A percentile compares a stretch with the other conserved stretches of the same genome.
Conservation (phyloP, 2,113 vertebrate species). For the Chrysemys picta region DNA sequence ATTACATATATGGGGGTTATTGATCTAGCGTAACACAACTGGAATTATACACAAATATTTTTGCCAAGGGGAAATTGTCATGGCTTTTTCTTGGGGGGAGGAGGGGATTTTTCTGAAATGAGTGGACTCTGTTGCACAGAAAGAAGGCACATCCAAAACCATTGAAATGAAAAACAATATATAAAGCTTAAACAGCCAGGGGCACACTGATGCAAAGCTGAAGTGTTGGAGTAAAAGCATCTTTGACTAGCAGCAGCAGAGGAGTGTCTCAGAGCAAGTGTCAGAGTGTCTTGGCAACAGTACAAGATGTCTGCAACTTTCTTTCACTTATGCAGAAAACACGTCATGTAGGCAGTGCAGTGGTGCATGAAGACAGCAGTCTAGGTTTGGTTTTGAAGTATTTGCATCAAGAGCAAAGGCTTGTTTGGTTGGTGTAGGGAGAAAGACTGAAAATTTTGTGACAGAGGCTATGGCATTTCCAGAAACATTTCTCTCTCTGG, state of each 20-base stretch:
- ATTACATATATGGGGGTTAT: not conserved
- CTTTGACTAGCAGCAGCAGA: constrained; percentile 22
- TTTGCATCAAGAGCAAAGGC: constrained; percentile 47
- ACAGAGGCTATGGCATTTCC: constrained; percentile 65
- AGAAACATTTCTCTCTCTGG: constrained; percentile 54
- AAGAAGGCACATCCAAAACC: not conserved
- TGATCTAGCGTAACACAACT: not conserved
- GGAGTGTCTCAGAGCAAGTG: constrained; percentile 38
- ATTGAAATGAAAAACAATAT: not conserved
- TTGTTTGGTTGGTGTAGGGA: constrained; percentile 43
- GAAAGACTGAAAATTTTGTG: constrained; percentile 38
- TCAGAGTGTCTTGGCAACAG: constrained; percentile 71
- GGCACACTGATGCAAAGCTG: not conserved
- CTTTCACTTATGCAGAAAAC: constrained; percentile 58
- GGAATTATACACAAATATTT: not conserved
- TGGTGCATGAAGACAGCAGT: constrained; percentile 54
- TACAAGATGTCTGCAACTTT: constrained; percentile 61
- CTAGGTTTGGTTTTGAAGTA: constrained; percentile 50
- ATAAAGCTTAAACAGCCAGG: not conserved
- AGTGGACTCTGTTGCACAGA: not conserved
- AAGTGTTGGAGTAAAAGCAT: not conserved
- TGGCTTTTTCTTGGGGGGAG: accelerated
- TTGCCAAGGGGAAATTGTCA: not conserved
- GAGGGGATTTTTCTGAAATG: accelerated
- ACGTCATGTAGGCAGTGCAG: constrained; percentile 60